Evolutionary conservation across 1,140 invertebrate species (phyloP), one percentile per base, ranked within the genome.

Genomic region (Mizuhopecten yessoensis): DNA sequence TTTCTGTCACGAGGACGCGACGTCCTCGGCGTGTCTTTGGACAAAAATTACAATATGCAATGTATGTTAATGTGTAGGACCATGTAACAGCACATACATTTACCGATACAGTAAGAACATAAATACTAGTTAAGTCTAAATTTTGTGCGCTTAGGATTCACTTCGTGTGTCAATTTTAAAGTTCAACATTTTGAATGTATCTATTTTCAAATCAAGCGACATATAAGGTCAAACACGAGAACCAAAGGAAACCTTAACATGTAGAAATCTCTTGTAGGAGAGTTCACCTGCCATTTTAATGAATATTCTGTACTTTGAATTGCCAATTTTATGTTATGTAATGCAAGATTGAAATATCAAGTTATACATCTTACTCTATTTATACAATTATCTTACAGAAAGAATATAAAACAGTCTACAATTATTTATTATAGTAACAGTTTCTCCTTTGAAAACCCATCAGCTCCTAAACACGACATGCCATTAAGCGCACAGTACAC

Each of bases 221-320:
- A 75, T 29, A 45, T 29, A 75, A 75, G 57, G 57, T 75, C 57
- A 75, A 9, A 5, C 57, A n/a, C 5, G 23, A 7, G 23, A 75
- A 23, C 7, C 15, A 20, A n/a, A 57, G 2, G 11, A 75, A 75
- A 75, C 57, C n/a, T 75, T 75, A 75, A 75, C 11, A 20, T 39
- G 5, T 39, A 39, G 36, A 45, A 45, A 45, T 1, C 17, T 75
- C 3, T 7, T 29, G 17, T n/a, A 75, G 23, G 5, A 75, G 29
- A 75, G 57, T 75, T 75, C 57, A 75, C n/a, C 20, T 75, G 57
- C 57, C 23, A 75, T 75, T 75, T n/a, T 29, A 75, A 75, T 75
- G 57, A 75, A 75, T 75, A 75, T 75, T 75, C 57, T 13, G 5
- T 5, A 17, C 23, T 29, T 23, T 75, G 3, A n/a, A 11, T 23